These are phyloP conservation scores for Cyanoramphus novaezelandiae DNA, from an alignment of 2,113 vertebrate genomes.

Conservation along the genomic window DNA sequence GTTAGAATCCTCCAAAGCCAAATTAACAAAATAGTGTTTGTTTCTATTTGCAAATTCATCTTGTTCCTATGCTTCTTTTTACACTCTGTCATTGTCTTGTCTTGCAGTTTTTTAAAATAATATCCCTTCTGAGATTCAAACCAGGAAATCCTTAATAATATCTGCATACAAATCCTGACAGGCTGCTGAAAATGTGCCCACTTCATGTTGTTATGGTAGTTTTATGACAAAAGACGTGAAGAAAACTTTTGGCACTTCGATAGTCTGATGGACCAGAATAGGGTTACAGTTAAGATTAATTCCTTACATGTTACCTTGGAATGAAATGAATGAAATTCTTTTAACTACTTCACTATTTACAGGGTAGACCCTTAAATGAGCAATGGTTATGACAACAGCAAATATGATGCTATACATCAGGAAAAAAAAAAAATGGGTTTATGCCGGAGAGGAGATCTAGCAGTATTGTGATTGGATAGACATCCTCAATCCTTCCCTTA, in stretches of 20 bases:
- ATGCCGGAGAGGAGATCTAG: not conserved
- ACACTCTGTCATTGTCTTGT: not conserved
- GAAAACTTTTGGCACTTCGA: not conserved
- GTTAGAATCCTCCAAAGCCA: not conserved
- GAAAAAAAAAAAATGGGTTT: not conserved
- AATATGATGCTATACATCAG: not conserved
- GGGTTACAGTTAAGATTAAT: not conserved
- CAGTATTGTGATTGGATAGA: not conserved
- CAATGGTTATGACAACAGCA: not conserved
- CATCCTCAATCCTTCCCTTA: not conserved
- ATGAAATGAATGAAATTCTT: not conserved
- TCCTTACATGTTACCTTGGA: not conserved
- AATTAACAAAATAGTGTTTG: not conserved
- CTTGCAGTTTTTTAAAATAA: not conserved
- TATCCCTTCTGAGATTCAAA: not conserved
- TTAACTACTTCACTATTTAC: not conserved
- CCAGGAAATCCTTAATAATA: not conserved
- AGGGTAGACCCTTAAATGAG: not conserved
- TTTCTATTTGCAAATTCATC: not conserved
- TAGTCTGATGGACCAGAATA: not conserved
- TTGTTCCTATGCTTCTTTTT: not conserved
- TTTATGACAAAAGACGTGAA: not conserved
- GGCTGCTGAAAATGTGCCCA: not conserved
- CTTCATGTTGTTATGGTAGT: not conserved
- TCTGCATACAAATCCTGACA: not conserved